A percentile compares a stretch with the other conserved stretches of the same genome.
Conservation (phyloP, 1,140 invertebrate species). For the Mycetomoellerius zeteki region DNA sequence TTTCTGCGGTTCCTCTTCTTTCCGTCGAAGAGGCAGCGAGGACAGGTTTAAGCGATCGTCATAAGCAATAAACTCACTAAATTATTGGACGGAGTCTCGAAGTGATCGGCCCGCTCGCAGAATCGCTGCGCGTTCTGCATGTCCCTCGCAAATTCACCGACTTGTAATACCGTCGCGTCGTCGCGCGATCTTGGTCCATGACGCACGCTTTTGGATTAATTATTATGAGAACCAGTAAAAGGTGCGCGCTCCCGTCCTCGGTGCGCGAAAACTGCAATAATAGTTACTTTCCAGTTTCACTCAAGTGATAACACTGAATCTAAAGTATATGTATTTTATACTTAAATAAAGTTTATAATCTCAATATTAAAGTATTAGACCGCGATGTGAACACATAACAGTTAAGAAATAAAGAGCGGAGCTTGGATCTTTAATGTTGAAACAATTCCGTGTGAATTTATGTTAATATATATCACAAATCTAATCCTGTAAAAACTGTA, state of each 20-base stretch:
- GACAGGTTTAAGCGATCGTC: conserved; percentile 67
- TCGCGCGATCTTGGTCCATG: background rate
- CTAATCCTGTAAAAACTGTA: no score
- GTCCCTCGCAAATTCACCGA: conserved; percentile 30
- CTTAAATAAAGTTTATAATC: no score
- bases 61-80: conserved; percentile 74
- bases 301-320: no score
- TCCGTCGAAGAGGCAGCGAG: conserved; percentile 48
- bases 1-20: conserved; percentile 35
- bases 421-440: no score
- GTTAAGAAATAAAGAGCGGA: no score
- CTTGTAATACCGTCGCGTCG: conserved; percentile 5
- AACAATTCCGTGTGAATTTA: no score
- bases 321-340: no score
- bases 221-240: background rate
- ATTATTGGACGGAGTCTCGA: conserved; percentile 70
- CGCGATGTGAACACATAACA: no score
- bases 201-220: background rate
- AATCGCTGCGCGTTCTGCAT: conserved; percentile 12
- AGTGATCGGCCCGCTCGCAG: conserved; percentile 44
- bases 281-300: no score
- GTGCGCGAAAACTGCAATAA: conserved; percentile 11
- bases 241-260: background rate
- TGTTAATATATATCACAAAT: no score
- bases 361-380: no score